Evolutionary conservation across 2,797 vertebrate genomes (phyloP).

Genomic region (Bovichtus diacanthus): DNA sequence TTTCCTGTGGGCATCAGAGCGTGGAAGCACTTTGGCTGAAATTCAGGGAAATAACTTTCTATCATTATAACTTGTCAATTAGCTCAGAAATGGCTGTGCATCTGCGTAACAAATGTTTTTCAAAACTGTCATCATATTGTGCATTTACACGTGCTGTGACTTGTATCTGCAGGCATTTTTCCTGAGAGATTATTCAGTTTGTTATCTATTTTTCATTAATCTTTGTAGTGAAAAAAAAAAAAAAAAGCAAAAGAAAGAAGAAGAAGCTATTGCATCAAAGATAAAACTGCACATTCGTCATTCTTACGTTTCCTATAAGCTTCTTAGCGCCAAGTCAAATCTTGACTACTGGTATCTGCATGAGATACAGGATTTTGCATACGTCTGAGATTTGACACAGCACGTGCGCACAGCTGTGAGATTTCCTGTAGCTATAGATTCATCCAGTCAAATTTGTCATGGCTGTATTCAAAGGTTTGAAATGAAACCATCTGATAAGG

Average conservation of each 20-base stretch:
- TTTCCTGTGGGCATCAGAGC: conserved; percentile 70
- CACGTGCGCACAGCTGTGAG: conserved; percentile 14
- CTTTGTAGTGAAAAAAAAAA: neutral
- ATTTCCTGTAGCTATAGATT: conserved; percentile 25
- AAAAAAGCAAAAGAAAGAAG: neutral
- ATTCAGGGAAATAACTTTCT: conserved; percentile 69
- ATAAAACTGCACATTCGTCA: conserved; percentile 5
- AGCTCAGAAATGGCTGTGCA: conserved; percentile 46
- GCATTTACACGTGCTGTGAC: neutral
- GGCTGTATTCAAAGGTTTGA: conserved; percentile 42
- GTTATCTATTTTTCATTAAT: conserved; percentile 31
- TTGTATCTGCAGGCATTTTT: neutral
- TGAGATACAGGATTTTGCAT: conserved; percentile 25
- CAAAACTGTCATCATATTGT: conserved; percentile 20
- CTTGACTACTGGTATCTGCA: neutral
- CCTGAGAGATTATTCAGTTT: conserved; percentile 2
- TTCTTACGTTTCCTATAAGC: conserved; percentile 23
- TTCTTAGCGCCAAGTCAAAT: conserved; percentile 19
- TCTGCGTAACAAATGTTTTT: conserved; percentile 56
- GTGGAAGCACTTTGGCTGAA: conserved; percentile 62
- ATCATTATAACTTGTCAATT: conserved; percentile 65
- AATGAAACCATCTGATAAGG: conserved; percentile 39
- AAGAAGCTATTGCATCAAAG: conserved; percentile 17
- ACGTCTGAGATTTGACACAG: conserved; percentile 18
- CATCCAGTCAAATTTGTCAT: conserved; percentile 27